Evolutionary conservation across 2,113 vertebrate genomes (phyloP).

Genomic region (Cyanoliseus patagonus): DNA sequence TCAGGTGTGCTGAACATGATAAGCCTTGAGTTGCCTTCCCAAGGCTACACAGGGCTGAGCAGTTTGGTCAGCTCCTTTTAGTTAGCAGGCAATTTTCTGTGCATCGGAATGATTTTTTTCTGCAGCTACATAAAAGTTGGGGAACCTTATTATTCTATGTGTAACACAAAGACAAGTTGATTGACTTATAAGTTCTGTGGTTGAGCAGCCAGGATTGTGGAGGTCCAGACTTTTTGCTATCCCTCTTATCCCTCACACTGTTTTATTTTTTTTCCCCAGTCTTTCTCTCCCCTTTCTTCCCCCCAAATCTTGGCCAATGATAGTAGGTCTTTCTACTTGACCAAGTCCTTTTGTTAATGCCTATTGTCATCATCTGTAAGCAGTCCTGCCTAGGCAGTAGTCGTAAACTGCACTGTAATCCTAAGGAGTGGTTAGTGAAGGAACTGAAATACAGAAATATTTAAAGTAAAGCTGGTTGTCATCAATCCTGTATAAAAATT

Average conservation of each 20-base stretch:
- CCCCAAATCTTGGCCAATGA: neutral
- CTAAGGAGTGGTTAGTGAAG: neutral
- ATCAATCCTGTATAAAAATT: neutral
- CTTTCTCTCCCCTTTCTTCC: neutral
- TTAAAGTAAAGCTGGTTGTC: neutral
- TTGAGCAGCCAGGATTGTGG: neutral
- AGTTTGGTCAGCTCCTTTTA: fast-evolving
- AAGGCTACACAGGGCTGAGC: neutral
- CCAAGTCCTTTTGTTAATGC: neutral
- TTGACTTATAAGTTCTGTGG: neutral
- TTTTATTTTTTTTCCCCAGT: neutral
- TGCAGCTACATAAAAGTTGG: neutral
- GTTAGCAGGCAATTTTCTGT: neutral
- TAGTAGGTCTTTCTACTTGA: neutral
- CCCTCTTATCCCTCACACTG: neutral
- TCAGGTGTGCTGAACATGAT: neutral
- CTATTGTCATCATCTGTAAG: fast-evolving
- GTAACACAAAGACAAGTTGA: neutral
- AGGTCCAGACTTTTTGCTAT: neutral
- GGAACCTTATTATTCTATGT: neutral
- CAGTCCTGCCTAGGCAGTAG: neutral
- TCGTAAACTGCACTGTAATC: neutral
- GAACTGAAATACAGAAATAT: neutral
- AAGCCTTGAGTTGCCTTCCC: neutral
- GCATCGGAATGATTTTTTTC: neutral